phyloP scores from a whole-genome alignment of 1,140 invertebrate genomes.

The Caenorhabditis elegans region DNA sequence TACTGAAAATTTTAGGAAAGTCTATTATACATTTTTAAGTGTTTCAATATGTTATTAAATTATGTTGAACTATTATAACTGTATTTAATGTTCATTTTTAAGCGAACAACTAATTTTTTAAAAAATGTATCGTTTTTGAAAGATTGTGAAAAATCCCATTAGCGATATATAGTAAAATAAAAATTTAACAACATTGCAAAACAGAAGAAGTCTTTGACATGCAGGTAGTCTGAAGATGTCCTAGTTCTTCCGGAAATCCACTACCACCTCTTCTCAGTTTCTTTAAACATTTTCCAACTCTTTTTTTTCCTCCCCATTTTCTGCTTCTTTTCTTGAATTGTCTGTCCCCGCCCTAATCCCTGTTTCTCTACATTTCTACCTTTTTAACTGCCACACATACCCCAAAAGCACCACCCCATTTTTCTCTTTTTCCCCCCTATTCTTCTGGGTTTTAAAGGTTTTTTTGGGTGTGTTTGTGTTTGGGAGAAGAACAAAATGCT shows the following conservation, averaged over 20 bases:
- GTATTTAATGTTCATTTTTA: no score
- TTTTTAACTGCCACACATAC: conserved; percentile 24
- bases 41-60: no score
- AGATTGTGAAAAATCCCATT: no score
- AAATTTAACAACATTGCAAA: no score
- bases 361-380: conserved; percentile 28
- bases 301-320: neutral
- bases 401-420: neutral
- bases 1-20: no score
- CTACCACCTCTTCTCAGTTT: neutral
- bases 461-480: no score
- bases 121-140: no score
- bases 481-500: neutral
- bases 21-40: no score
- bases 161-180: no score
- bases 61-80: no score
- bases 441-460: neutral
- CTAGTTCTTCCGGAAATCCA: conserved; percentile 8
- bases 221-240: neutral
- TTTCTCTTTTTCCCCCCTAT: neutral
- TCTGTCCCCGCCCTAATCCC: conserved; percentile 18
- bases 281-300: neutral
- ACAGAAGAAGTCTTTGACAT: no score
- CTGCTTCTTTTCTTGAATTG: neutral
- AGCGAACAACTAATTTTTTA: no score